phyloP scores from a whole-genome alignment of 2,888 invertebrate species.

The Pristionchus entomophagus region DNA sequence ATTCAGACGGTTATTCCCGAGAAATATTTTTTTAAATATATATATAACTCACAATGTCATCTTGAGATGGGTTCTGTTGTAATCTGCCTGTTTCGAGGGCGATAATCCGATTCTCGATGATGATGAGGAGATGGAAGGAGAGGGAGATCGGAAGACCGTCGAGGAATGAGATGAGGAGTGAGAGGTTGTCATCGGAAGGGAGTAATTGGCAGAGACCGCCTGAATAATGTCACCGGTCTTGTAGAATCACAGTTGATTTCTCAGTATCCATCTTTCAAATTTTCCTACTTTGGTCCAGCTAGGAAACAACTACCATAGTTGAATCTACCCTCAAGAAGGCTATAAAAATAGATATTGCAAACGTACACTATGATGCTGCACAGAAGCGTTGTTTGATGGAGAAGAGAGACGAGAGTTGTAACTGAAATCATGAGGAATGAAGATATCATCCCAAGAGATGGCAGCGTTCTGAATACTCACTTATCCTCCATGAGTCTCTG shows the following conservation, averaged over 20 bases:
- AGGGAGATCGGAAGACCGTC: slow-evolving; percentile 41
- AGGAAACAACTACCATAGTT: too few relatives aligned
- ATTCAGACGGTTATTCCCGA: too few relatives aligned
- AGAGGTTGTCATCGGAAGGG: slow-evolving; percentile 5
- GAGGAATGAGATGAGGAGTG: slow-evolving; percentile 6
- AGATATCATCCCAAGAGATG: neutral
- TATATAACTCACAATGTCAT: slow-evolving; percentile 19
- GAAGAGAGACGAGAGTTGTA: slow-evolving; percentile 2
- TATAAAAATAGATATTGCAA: neutral
- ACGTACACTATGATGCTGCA: neutral
- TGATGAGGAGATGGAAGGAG: slow-evolving; percentile 28
- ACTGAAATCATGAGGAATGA: neutral
- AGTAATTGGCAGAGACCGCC: neutral
- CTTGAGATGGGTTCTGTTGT: slow-evolving; percentile 32
- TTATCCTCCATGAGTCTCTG: slow-evolving; percentile 13
- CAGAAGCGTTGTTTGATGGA: neutral
- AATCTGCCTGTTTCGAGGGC: neutral
- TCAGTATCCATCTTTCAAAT: too few relatives aligned
- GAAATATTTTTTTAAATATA: neutral
- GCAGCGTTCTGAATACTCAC: neutral
- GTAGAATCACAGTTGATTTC: too few relatives aligned
- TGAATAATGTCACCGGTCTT: neutral
- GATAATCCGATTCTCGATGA: slow-evolving; percentile 25
- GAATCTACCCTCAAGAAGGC: too few relatives aligned
- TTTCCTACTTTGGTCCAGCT: too few relatives aligned